Percentiles rank a stretch among this genome's conserved stretches.
Evolutionary conservation across 2,888 invertebrate genomes (phyloP).

Genomic region (Apamea anceps): DNA sequence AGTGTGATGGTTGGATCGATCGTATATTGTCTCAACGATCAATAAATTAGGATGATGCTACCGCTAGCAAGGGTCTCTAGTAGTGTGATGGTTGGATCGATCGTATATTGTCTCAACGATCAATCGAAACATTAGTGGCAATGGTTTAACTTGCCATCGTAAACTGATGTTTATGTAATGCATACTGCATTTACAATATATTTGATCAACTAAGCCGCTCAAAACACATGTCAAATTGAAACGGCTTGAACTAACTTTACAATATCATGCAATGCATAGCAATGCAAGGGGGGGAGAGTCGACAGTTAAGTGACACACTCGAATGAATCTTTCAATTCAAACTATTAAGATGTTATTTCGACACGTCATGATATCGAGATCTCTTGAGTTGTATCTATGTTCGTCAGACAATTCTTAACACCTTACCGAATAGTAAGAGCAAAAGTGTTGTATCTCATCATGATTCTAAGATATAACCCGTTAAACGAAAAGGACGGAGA

Average conservation of each 20-base stretch:
- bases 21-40: neutral
- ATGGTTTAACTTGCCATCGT: neutral
- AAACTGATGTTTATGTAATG: neutral
- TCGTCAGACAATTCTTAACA: neutral
- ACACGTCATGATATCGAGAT: neutral
- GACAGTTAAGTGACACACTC: slow-evolving; percentile 16
- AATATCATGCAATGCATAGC: neutral
- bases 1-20: neutral
- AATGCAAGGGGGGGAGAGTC: neutral
- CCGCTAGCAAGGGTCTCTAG: neutral
- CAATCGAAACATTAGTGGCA: neutral
- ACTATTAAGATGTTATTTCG: neutral
- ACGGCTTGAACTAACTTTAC: neutral
- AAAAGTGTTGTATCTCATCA: neutral
- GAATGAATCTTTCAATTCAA: slow-evolving; percentile 24
- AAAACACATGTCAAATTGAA: neutral
- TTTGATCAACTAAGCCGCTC: neutral
- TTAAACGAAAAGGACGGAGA: neutral
- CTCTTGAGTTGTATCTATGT: neutral
- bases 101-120: neutral
- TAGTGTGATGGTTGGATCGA: neutral
- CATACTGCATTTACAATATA: neutral
- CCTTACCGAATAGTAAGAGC: neutral
- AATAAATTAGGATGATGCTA: neutral
- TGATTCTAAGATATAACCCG: neutral